Evolutionary conservation across 2,888 invertebrate genomes (phyloP).

Genomic region (Neria commutata): DNA sequence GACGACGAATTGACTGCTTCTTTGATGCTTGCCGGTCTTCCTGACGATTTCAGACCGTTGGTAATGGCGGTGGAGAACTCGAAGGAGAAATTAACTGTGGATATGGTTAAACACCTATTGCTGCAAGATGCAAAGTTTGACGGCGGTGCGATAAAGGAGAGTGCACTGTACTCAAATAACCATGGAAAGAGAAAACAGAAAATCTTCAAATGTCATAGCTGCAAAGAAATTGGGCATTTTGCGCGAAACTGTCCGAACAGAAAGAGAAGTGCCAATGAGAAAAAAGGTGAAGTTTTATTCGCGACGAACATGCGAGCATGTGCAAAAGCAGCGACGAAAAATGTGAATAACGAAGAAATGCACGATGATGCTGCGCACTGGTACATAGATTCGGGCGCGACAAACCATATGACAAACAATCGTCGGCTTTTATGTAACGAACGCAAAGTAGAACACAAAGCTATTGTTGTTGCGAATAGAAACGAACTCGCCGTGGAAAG

Average conservation of each 20-base stretch:
- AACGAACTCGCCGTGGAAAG: slow-evolving; percentile 19
- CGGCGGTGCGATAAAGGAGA: slow-evolving; percentile 15
- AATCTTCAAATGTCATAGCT: slow-evolving; percentile 23
- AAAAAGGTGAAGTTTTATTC: slow-evolving; percentile 20
- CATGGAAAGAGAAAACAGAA: too few relatives aligned
- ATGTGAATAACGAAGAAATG: too few relatives aligned
- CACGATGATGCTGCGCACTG: slow-evolving; percentile 20
- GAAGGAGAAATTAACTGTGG: slow-evolving; percentile 18
- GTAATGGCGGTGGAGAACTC: slow-evolving; percentile 28
- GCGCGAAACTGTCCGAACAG: slow-evolving; percentile 22
- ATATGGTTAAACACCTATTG: slow-evolving; percentile 22
- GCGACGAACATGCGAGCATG: slow-evolving; percentile 21
- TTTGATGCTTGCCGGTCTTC: slow-evolving; percentile 27
- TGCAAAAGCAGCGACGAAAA: too few relatives aligned
- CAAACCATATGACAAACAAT: slow-evolving; percentile 22
- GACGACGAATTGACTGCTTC: slow-evolving; percentile 29
- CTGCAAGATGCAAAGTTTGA: slow-evolving; percentile 29
- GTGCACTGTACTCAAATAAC: slow-evolving; percentile 18
- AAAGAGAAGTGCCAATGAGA: slow-evolving; percentile 14
- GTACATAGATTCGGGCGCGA: slow-evolving; percentile 24
- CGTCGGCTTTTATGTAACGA: slow-evolving; percentile 9
- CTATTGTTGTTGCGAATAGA: slow-evolving; percentile 25
- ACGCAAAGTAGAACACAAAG: slow-evolving; percentile 9
- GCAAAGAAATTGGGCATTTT: slow-evolving; percentile 25
- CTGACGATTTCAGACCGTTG: slow-evolving; percentile 21